Evolutionary conservation across 2,113 vertebrate species (phyloP).

Genomic region (Calyptomena viridis): DNA sequence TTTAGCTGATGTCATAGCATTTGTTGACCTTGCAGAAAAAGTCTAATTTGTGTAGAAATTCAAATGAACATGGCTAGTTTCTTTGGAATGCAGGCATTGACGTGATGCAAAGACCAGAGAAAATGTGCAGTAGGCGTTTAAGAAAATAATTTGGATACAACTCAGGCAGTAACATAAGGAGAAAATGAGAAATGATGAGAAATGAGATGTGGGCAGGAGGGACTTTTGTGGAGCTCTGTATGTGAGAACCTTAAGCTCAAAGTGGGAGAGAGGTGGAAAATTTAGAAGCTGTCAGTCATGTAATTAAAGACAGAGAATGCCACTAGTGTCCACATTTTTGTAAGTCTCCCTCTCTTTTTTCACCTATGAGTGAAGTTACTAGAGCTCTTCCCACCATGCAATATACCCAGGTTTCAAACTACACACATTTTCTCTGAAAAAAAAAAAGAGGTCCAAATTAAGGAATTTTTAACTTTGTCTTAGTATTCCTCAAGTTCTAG

Average conservation of each 20-base stretch:
- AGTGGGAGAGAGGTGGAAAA: neutral
- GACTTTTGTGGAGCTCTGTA: neutral
- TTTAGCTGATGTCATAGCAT: neutral
- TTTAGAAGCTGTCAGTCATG: neutral
- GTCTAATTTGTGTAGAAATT: neutral
- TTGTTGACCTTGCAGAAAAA: conserved; percentile 6
- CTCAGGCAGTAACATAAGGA: conserved; percentile 30
- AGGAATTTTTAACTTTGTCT: neutral
- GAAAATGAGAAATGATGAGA: conserved; percentile 38
- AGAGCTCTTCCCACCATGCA: neutral
- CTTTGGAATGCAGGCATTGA: neutral
- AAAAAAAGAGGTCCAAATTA: neutral
- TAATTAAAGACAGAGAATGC: neutral
- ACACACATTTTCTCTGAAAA: neutral
- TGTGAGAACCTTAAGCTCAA: neutral
- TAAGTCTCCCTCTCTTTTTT: neutral
- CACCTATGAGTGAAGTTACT: neutral
- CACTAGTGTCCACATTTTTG: neutral
- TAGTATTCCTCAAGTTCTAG: neutral
- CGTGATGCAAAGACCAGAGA: neutral
- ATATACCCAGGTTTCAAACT: neutral
- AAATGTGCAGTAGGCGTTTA: conserved; percentile 1
- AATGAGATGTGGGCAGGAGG: conserved; percentile 6
- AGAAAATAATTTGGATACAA: conserved; percentile 27
- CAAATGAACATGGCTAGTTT: neutral